Conservation (phyloP, 2,113 vertebrate species). For the Grallaria varia region DNA sequence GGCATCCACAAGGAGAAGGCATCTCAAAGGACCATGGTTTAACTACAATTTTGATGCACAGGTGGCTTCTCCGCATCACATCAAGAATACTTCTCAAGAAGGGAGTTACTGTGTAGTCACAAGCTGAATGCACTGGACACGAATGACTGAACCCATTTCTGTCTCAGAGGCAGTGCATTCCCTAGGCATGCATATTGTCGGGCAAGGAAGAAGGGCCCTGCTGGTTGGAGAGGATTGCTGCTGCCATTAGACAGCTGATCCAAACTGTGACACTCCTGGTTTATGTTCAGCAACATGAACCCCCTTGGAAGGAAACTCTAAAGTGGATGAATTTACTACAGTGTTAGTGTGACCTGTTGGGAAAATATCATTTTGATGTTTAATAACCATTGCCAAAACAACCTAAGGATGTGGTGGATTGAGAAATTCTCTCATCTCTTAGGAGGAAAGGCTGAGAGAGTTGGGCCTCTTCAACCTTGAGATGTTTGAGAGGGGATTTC, state of each 20-base stretch:
- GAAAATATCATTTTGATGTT: not conserved
- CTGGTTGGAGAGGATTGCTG: not conserved
- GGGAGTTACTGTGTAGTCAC: not conserved
- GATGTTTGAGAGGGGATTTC: too few relatives aligned
- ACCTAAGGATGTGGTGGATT: not conserved
- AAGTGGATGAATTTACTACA: not conserved
- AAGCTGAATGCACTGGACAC: not conserved
- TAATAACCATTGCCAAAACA: not conserved
- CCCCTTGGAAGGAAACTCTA: not conserved
- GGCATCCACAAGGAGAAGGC: not conserved
- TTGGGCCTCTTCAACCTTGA: not conserved
- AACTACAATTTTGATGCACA: not conserved
- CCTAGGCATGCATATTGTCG: fast-evolving
- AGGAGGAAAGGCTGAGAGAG: not conserved
- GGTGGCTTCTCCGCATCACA: not conserved
- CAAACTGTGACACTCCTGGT: not conserved
- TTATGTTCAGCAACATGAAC: not conserved
- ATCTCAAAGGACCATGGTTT: not conserved
- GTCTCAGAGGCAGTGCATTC: fast-evolving
- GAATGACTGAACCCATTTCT: not conserved
- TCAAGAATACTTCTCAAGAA: not conserved
- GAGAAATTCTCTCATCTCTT: not conserved
- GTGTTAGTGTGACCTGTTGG: not conserved
- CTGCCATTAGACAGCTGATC: not conserved
- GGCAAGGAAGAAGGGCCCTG: not conserved